Base-by-base conservation (phyloP, 2,797 vertebrate species). In the Hybognathus amarus region DNA sequence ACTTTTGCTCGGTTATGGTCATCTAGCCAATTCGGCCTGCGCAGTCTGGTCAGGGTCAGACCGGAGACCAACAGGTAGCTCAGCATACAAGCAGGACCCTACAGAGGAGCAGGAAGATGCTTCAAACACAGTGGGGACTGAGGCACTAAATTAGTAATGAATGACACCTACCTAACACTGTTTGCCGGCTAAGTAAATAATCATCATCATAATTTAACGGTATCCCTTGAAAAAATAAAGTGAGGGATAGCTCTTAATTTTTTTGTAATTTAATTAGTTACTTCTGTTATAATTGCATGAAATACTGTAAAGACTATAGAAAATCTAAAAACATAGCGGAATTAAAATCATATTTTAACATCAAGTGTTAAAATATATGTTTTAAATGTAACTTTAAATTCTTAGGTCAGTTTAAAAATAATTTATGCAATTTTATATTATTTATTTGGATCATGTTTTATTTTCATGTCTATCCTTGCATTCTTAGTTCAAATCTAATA, bases 1-100 rank as follows among this genome's bases (percentile, higher is more conserved):
- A 96, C 77, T 95, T 94, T 73, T 97, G 96, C 77, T 97, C 96
- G 15, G 89, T 87, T 79, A 96, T 85, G 4, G 96, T 97, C 96
- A 97, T 97, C 90, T 95, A 96, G 82, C 96, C 95, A 79, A 96
- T 95, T n/a, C 13, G 96, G 96, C 85, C 95, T 93, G 86, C 96
- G 94, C 63, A 97, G 91, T 56, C 94, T 93, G 24, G 96, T 97
- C 67, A 97, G 93, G 87, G 97, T 88, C 69, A 97, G 92, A 17
- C 96, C 96, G 30, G 96, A 96, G 85, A 96, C 70, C 80, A 96
- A 86, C 87, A 97, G 90, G 88, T 97, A 97, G 0, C 94, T 93
- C 92, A 97, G 94, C 95, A 97, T 95, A 85, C 90, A 94, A 17
- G 94, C 92, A 27, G 96, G 96, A 36, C 96, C 96, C 96, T 97